Evolutionary conservation across 1,140 invertebrate species (phyloP).

Genomic region (Rhyzopertha dominica): DNA sequence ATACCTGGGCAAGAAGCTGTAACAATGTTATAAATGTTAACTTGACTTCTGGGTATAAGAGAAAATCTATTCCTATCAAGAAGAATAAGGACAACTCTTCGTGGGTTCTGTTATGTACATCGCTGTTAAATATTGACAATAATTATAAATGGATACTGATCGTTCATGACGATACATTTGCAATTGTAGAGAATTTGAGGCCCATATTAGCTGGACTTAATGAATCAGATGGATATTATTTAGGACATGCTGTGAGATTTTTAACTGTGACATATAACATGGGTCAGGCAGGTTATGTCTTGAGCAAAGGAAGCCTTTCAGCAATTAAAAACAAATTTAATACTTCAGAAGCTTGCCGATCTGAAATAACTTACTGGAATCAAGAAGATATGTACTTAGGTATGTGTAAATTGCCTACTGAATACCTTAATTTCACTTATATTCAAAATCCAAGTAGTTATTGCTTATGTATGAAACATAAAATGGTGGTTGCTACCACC

Average conservation of each 20-base stretch:
- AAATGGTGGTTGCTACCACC: too few species aligned
- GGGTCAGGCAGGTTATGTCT: slow-evolving; percentile 13
- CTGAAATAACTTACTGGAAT: slow-evolving; percentile 10
- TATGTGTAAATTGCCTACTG: too few species aligned
- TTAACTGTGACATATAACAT: slow-evolving; percentile 15
- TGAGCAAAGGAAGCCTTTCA: slow-evolving; percentile 12
- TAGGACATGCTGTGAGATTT: slow-evolving; percentile 15
- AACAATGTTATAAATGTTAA: slow-evolving; percentile 12
- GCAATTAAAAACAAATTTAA: slow-evolving; percentile 10
- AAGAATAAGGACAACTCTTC: slow-evolving; percentile 13
- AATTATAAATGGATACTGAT: slow-evolving; percentile 15
- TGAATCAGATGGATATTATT: slow-evolving; percentile 10
- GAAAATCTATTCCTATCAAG: slow-evolving; percentile 8
- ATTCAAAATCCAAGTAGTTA: too few species aligned
- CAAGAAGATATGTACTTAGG: slow-evolving; percentile 19
- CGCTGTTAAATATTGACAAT: background rate
- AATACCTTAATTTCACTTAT: too few species aligned
- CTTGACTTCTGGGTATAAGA: slow-evolving; percentile 5
- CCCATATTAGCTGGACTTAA: slow-evolving; percentile 10
- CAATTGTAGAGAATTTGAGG: slow-evolving; percentile 13
- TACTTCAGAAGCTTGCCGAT: background rate
- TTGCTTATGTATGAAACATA: too few species aligned
- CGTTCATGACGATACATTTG: slow-evolving; percentile 17
- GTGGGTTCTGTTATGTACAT: slow-evolving; percentile 13
- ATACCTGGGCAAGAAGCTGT: slow-evolving; percentile 15